phyloP scores from a whole-genome alignment of 2,113 vertebrate species.

The Tursiops truncatus region DNA sequence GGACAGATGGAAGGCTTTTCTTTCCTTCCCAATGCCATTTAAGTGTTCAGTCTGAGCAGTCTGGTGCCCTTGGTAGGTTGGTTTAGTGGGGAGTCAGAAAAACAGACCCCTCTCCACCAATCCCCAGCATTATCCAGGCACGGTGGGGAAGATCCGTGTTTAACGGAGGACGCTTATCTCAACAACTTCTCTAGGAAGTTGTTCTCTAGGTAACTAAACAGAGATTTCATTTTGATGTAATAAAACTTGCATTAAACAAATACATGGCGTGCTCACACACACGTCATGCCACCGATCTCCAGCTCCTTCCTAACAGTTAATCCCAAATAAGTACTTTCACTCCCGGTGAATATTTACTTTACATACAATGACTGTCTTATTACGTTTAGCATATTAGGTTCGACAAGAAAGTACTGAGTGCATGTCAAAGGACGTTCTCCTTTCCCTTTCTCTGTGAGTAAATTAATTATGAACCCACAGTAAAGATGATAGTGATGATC shows the following conservation, averaged over 20 bases:
- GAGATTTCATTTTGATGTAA: slow-evolving; percentile 72
- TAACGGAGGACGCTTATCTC: slow-evolving; percentile 63
- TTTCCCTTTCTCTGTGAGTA: background rate
- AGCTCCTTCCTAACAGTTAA: slow-evolving; percentile 62
- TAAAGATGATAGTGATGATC: slow-evolving; percentile 36
- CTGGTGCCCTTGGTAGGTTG: background rate
- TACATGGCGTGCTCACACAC: background rate
- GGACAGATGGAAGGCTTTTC: background rate
- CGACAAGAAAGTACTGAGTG: slow-evolving; percentile 29
- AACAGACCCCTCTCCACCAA: slow-evolving; percentile 26
- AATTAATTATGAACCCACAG: slow-evolving; percentile 47
- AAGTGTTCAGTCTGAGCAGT: background rate
- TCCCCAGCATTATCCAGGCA: slow-evolving; percentile 44
- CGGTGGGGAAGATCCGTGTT: slow-evolving; percentile 36
- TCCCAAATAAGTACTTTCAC: slow-evolving; percentile 68
- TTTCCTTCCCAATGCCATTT: background rate
- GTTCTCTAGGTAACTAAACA: slow-evolving; percentile 66
- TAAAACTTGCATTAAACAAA: slow-evolving; percentile 74
- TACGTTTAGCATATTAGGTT: slow-evolving; percentile 55
- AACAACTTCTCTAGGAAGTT: slow-evolving; percentile 52
- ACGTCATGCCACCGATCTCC: background rate
- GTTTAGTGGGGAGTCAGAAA: slow-evolving; percentile 32
- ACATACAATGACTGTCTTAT: slow-evolving; percentile 68
- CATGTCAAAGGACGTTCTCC: background rate
- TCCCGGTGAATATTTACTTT: slow-evolving; percentile 72